A percentile compares a stretch with the other conserved stretches of the same genome.
Evolutionary conservation across 2,113 vertebrate species (phyloP).

Genomic region (Malurus cyaneus): DNA sequence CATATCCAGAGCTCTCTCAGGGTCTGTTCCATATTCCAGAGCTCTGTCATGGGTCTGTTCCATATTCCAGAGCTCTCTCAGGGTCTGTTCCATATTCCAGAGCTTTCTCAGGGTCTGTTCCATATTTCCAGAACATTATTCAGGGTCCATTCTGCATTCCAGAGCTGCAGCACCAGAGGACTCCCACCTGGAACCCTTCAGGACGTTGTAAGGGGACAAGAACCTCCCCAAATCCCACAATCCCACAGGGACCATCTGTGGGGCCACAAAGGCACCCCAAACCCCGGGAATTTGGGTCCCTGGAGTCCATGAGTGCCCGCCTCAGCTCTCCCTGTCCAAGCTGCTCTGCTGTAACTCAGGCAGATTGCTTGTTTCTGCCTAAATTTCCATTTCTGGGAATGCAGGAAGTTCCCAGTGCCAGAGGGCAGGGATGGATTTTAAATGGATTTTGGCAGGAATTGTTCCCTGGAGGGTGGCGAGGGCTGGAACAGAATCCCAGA

Average conservation of each 20-base stretch:
- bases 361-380: too few relatives aligned
- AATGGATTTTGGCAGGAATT: background rate
- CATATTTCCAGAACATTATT: too few relatives aligned
- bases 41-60: too few relatives aligned
- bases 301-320: rapidly evolving
- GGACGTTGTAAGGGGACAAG: background rate
- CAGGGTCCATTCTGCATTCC: too few relatives aligned
- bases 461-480: too few relatives aligned
- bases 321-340: rapidly evolving
- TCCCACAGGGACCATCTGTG: rapidly evolving
- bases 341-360: rapidly evolving
- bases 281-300: rapidly evolving
- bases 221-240: background rate
- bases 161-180: background rate
- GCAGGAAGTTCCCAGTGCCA: rapidly evolving
- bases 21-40: too few relatives aligned
- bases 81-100: too few relatives aligned
- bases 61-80: too few relatives aligned
- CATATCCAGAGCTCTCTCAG: too few relatives aligned
- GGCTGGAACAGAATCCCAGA: background rate
- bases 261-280: rapidly evolving
- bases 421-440: background rate
- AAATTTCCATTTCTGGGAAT: background rate
- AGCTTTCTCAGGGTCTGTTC: too few relatives aligned
- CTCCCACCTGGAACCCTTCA: background rate